Evolutionary conservation across 2,888 invertebrate genomes (phyloP).

Genomic region (Oscheius sp.): DNA sequence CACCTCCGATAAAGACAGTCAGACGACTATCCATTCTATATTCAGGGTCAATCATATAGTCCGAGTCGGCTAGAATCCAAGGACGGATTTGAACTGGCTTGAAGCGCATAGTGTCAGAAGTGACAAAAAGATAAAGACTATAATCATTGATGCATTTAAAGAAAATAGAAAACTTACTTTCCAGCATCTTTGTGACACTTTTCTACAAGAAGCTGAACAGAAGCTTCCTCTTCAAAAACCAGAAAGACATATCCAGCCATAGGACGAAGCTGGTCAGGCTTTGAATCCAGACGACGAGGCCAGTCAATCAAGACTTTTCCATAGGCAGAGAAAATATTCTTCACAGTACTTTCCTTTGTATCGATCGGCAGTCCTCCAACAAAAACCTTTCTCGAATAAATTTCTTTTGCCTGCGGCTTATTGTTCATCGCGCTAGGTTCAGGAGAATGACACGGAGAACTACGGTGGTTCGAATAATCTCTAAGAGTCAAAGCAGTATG

Average conservation of each 20-base stretch:
- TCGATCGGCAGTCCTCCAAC: slow-evolving; percentile 98
- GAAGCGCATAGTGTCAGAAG: slow-evolving; percentile 97
- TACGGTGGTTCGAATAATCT: not conserved
- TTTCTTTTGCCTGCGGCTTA: slow-evolving; percentile 53
- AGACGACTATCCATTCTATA: slow-evolving; percentile 96
- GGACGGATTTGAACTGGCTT: slow-evolving; percentile 80
- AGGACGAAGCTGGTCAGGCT: slow-evolving; percentile 29
- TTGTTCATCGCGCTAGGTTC: not conserved
- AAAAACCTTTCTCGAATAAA: slow-evolving; percentile 86
- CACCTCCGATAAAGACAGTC: slow-evolving; percentile 98
- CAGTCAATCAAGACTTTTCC: slow-evolving; percentile 25
- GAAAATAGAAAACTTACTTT: not conserved
- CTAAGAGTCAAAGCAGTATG: not conserved
- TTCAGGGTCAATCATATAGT: slow-evolving; percentile 80
- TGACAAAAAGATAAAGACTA: slow-evolving; percentile 89
- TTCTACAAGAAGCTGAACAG: slow-evolving; percentile 94
- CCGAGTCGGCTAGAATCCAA: slow-evolving; percentile 65
- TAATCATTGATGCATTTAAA: not conserved
- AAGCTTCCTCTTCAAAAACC: slow-evolving; percentile 87
- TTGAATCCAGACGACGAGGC: slow-evolving; percentile 73
- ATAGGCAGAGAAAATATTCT: slow-evolving; percentile 74
- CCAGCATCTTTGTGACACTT: slow-evolving; percentile 92
- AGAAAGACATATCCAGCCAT: slow-evolving; percentile 75
- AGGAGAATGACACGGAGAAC: not conserved
- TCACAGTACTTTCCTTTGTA: slow-evolving; percentile 98